Evolutionary conservation across 2,113 vertebrate genomes (phyloP), one percentile per base, ranked within the genome.

Genomic region (Sorex araneus): DNA sequence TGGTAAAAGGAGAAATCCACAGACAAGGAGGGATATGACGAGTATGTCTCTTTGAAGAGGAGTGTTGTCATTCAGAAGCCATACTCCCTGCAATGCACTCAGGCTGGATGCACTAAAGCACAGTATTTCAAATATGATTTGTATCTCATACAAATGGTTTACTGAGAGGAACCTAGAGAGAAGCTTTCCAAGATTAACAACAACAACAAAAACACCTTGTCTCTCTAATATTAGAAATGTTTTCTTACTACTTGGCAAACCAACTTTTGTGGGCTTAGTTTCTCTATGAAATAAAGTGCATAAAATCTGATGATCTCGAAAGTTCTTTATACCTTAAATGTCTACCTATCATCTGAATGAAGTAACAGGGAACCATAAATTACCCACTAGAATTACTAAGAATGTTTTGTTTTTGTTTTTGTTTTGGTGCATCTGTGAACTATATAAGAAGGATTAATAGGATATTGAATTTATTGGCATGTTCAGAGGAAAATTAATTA

Each of bases 371-470:
- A 28, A 92, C 30, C 4, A 18, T 90, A 76, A 83, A 19, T 60
- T 13, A 71, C 27, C 4, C 16, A 40, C 54, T 36, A 40, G 7
- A 34, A 4, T 80, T 80, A 47, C 66, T 94, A 71, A 87, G 83
- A 7, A 47, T 92, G 27, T 63, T 91, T 92, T 70, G 63, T 36
- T 88, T 3, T 34, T 71, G 32, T 6, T 34, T n/a, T 10, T 50
- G 5, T 50, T 12, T 50, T 50, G 40, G 40, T 16, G n/a, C 15
- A 32, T 5, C 18, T 79, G 6, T 67, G 32, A 92, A 34, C 12
- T 78, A 75, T 47, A 30, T 88, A 87, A 94, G 23, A 21, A 85
- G 78, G 93, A 67, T 75, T 75, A 94, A 78, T 63, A 76, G 91
- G 94, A 67, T 92, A 40, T 43, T n/a, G 87, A 94, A 45, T 57